Base-by-base conservation (phyloP, 2,888 invertebrate genomes). In the Ditula angustiorana region DNA sequence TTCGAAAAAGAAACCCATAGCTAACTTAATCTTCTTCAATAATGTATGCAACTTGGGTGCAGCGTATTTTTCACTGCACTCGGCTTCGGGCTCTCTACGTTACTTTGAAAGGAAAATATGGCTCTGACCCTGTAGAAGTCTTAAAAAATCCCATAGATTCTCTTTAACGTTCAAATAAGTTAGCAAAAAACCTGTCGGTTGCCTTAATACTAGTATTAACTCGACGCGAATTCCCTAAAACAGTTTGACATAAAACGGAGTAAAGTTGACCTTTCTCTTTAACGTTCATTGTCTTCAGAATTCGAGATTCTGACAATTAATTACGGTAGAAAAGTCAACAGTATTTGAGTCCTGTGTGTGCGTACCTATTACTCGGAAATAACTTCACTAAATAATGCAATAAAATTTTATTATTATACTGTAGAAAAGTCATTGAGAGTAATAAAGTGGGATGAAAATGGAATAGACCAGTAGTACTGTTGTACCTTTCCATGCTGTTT, bases 261-360 rank as follows among this genome's bases (percentile, higher is more conserved):
- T 60, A 35, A 61, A 66, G 41, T 56, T 49, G 37, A 66, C 16
- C 21, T 57, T 66, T 58, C 57, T 30, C 52, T 46, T 66, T 62
- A 52, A 57, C 52, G 61, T 61, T 53, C 57, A 53, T 66, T 62
- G 66, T 63, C 37, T 58, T 44, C 44, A 26, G 37, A 63, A 52
- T 33, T 52, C 24, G 28, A 62, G 58, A 58, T 63, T 55, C 19
- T 56, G 24, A 35, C 30, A 65, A 67, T 70, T 70, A 68, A 67
- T 70, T 67, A 66, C 58, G 66, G 61, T 44, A 41, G 41, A 65
- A 61, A 63, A 67, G 50, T 66, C 59, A 61, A 66, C 50, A 24
- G 49, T 53, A 56, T 65, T 59, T 56, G 10, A 61, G 59, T 58
- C 53, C 61, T 49, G 16, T n/a, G 44, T 69, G 65, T n/a, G 13